Conservation (phyloP, 2,797 vertebrate species). For the Luscinia luscinia region DNA sequence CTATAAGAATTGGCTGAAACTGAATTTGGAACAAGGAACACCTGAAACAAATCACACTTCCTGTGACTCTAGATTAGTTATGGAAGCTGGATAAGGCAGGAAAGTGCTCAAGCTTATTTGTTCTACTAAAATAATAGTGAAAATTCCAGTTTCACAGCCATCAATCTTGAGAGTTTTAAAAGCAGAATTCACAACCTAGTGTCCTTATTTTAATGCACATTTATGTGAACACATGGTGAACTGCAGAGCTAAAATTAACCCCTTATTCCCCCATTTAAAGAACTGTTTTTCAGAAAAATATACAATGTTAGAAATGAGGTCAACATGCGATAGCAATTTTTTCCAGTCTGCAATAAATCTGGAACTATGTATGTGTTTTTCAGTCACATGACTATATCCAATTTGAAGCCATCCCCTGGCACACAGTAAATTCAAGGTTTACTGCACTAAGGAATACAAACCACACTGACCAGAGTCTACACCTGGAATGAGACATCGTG, state of each 20-base stretch:
- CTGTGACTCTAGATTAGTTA: neutral
- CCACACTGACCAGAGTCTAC: neutral
- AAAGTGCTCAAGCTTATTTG: neutral
- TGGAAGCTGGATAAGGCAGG: neutral
- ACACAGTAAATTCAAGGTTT: neutral
- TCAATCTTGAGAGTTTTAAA: neutral
- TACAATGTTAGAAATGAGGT: neutral
- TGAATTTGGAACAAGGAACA: neutral
- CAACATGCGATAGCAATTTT: neutral
- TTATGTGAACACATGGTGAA: neutral
- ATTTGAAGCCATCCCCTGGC: neutral
- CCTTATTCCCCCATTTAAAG: neutral
- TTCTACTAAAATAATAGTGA: neutral
- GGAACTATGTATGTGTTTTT: neutral
- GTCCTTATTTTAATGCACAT: neutral
- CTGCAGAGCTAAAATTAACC: neutral
- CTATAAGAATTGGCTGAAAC: neutral
- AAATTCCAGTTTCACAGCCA: neutral
- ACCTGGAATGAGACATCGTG: neutral
- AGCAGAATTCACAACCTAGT: neutral
- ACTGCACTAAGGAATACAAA: neutral
- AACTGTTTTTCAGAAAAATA: neutral
- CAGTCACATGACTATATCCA: neutral
- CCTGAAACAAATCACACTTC: neutral
- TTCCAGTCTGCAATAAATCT: neutral